These are phyloP conservation scores for Drosophila bunnanda DNA, from an alignment of 2,888 invertebrate species.

Conservation along the genomic window DNA sequence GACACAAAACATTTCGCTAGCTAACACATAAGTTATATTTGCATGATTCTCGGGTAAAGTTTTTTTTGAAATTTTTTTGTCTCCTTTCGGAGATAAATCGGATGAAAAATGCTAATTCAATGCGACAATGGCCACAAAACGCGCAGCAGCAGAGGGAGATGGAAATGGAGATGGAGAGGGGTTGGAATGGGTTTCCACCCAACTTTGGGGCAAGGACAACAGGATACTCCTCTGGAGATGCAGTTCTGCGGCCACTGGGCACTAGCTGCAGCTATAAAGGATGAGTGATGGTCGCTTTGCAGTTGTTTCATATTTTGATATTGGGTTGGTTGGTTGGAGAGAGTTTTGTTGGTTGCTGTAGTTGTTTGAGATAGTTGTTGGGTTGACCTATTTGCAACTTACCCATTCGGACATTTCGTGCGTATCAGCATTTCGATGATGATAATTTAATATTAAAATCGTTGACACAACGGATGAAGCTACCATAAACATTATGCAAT, in stretches of 20 bases:
- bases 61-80: constrained; percentile 38
- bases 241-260: constrained; percentile 38
- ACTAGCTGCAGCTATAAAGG: constrained; percentile 50
- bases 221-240: constrained; percentile 30
- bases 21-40: constrained; percentile 70
- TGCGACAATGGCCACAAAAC: constrained; percentile 50
- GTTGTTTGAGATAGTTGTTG: constrained; percentile 46
- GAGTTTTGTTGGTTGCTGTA: constrained; percentile 45
- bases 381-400: constrained; percentile 84
- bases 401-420: constrained; percentile 99
- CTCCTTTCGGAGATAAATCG: constrained; percentile 64
- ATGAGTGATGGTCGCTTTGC: constrained; percentile 69
- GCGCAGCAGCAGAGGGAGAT: constrained; percentile 25
- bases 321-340: constrained; percentile 48
- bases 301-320: constrained; percentile 55
- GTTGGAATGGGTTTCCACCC: not conserved
- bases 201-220: constrained; percentile 2
- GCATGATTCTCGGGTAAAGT: constrained; percentile 38
- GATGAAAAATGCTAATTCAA: constrained; percentile 65
- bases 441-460: constrained; percentile 98
- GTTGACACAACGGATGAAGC: constrained; percentile 99
- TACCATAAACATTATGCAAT: constrained; percentile 99
- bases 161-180: not conserved
- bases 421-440: constrained; percentile 98
- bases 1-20: constrained; percentile 67